Conservation (phyloP, 2,113 vertebrate genomes). For the Crotalus horridus region DNA sequence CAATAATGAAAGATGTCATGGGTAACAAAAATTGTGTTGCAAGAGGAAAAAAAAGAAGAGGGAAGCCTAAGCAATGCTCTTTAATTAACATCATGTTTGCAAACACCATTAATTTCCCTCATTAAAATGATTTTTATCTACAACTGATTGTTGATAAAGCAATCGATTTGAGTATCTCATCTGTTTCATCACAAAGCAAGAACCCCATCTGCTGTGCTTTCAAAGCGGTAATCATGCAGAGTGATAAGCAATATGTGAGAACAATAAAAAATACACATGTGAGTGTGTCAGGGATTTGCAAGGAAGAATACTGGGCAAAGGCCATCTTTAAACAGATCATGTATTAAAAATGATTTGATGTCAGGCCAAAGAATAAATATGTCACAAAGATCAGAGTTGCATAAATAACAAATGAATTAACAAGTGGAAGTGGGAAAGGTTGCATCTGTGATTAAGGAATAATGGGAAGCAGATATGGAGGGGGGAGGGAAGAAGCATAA, state of each 20-base stretch:
- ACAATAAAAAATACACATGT: slow-evolving; percentile 72
- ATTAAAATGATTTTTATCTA: slow-evolving; percentile 80
- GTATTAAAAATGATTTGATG: slow-evolving; percentile 69
- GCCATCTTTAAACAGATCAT: slow-evolving; percentile 68
- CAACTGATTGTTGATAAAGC: slow-evolving; percentile 81
- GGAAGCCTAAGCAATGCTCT: slow-evolving; percentile 71
- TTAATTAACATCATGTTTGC: slow-evolving; percentile 83
- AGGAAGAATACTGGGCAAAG: slow-evolving; percentile 64
- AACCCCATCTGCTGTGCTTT: slow-evolving; percentile 70
- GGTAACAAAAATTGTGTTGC: slow-evolving; percentile 76
- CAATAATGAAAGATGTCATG: slow-evolving; percentile 94
- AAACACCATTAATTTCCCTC: slow-evolving; percentile 81
- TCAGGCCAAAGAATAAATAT: slow-evolving; percentile 61
- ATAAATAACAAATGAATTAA: slow-evolving; percentile 71
- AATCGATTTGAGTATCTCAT: slow-evolving; percentile 76
- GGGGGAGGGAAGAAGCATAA: slow-evolving; percentile 44
- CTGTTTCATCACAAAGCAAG: slow-evolving; percentile 65
- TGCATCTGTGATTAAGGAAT: slow-evolving; percentile 67
- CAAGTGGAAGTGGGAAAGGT: slow-evolving; percentile 56
- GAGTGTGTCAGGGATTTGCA: slow-evolving; percentile 61
- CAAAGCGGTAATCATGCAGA: slow-evolving; percentile 63
- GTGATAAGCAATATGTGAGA: slow-evolving; percentile 75
- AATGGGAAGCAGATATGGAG: slow-evolving; percentile 55
- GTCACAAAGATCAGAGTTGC: slow-evolving; percentile 64
- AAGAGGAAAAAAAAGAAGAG: slow-evolving; percentile 28